A percentile compares a stretch with the other conserved stretches of the same genome.
Conservation (phyloP, 1,140 invertebrate species). For the Ruditapes philippinarum region DNA sequence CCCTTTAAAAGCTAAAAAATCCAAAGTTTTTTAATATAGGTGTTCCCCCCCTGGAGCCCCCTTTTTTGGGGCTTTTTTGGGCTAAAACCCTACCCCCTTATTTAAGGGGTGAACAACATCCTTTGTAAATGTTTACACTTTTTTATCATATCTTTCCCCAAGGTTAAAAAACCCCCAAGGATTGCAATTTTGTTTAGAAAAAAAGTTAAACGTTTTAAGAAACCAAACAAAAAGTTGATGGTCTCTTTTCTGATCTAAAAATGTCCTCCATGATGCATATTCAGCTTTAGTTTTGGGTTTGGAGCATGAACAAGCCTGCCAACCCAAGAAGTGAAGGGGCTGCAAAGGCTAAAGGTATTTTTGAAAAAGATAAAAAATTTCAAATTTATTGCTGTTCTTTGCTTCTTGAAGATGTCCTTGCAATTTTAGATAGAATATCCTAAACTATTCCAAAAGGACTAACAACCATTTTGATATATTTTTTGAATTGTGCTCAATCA, state of each 20-base stretch:
- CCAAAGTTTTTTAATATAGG: too few species aligned
- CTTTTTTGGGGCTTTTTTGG: background rate
- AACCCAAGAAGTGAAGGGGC: background rate
- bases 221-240: background rate
- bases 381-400: background rate
- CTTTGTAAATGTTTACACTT: background rate
- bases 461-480: background rate
- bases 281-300: background rate
- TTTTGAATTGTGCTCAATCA: background rate
- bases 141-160: background rate
- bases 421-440: background rate
- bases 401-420: background rate
- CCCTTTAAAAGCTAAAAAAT: too few species aligned
- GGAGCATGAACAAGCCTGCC: background rate
- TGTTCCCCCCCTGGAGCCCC: too few species aligned
- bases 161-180: background rate
- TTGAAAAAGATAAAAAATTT: slow-evolving; percentile 12
- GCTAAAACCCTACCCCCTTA: background rate
- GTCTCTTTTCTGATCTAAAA: background rate
- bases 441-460: background rate
- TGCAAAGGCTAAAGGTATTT: background rate
- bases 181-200: background rate
- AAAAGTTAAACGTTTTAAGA: background rate
- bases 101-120: background rate
- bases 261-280: background rate